Evolutionary conservation across 2,888 invertebrate species (phyloP), one percentile per base, ranked within the genome.

Genomic region (Leptopilina drosophilae): DNA sequence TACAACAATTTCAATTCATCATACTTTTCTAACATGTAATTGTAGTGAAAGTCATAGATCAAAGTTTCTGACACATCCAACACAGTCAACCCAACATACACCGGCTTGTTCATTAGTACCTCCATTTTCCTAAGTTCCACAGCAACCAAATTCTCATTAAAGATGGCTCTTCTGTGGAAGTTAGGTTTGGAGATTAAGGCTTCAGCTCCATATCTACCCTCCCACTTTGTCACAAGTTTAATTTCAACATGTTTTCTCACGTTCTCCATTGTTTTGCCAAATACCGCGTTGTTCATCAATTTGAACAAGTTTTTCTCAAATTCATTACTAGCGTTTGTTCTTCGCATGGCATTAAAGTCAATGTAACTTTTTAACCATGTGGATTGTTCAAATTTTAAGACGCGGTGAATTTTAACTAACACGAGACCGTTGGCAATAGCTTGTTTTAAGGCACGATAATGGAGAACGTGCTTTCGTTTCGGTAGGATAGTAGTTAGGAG

Each of bases 71-170:
- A 20, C 20, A 20, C 20, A 20, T 20, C 20, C 20, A 20, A 20
- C 20, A 20, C 20, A 20, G 20, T 20, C 20, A 20, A 20, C 0
- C 20, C 1, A 20, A 20, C 20, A 20, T 20, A 20, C 20, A 20
- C 20, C 20, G 20, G 20, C 20, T 20, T 20, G 20, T 20, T 20
- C 20, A 20, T 20, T 20, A 20, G 20, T 20, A 20, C 20, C 20
- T 20, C 20, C 20, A 20, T 20, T 78, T 82, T 82, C 2, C 77
- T 79, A 53, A 88, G 46, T 77, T 89, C 84, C 64, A 88, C 82
- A 9, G 89, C 87, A 12, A 89, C 87, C 15, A 91, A 82, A 82
- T 88, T 85, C 85, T 90, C 87, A 46, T 82, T 81, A 82, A 90
- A 89, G 76, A 90, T 84, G 8, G 84, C 86, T 5, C 85, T 46